Base-by-base conservation (phyloP, 2,113 vertebrate genomes). In the Tylochromis polylepis region DNA sequence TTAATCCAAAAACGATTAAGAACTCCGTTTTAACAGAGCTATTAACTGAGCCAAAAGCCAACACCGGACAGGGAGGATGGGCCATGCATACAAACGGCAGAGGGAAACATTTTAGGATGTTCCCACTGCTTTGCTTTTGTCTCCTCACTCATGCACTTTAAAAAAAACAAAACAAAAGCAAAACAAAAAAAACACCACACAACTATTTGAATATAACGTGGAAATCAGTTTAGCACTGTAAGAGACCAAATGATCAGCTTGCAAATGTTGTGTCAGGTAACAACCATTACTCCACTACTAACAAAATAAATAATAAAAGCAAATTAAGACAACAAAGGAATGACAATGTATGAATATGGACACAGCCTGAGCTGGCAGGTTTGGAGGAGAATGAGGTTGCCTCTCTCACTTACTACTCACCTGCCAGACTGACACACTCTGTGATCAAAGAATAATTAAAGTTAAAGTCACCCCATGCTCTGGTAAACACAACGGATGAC, bases 361-460 rank as follows among this genome's bases (percentile, higher is more conserved):
- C 81, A 58, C 83, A 93, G 88, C 92, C 92, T 85, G 81, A 90
- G 89, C 92, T 94, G 92, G 86, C 92, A 95, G 93, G 88, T 90
- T 91, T 88, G 80, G 79, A 80, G 88, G 79, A 92, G 85, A 87
- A 85, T 78, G 16, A 56, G 82, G 81, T 93, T 91, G 94, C 95
- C 95, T 95, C 93, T 94, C 91, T 84, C 72, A 90, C 85, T 89
- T 81, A 79, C 57, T 93, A 97, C 98, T 97, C 95, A 98, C 97
- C 97, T 97, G 95, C 92, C 89, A 97, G 84, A 97, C 79, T 88
- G 97, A 95, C 92, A 96, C 85, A 95, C 93, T 97, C 97, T 97
- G 97, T 93, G 93, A 94, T 96, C 93, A 95, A 96, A 97, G 92
- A 97, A 96, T 93, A 97, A 96, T 75, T 93, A 97, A 24, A 96